Evolutionary conservation across 2,888 invertebrate genomes (phyloP).

Genomic region (Cryptophagus acutangulus): DNA sequence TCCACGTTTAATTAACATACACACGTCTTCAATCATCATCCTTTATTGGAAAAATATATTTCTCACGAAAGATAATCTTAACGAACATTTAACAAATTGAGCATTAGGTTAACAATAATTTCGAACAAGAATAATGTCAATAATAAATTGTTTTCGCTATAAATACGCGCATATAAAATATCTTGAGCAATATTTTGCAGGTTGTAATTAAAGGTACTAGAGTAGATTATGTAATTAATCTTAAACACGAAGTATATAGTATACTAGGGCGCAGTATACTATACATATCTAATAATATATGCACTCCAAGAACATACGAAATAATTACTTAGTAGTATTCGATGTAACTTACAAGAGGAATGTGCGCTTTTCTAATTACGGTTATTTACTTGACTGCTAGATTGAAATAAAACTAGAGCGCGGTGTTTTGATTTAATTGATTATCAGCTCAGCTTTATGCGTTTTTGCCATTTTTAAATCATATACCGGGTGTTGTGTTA

Average conservation of each 20-base stretch:
- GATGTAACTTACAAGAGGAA: slow-evolving; percentile 1
- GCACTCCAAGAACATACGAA: slow-evolving; percentile 1
- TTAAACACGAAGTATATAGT: slow-evolving; percentile 2
- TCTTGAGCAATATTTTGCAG: slow-evolving; percentile 2
- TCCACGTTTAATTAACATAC: no score
- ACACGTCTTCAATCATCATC: no score
- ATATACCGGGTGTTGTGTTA: no score
- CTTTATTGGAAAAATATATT: no score
- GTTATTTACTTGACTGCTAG: background rate
- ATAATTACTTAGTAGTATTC: slow-evolving; percentile 1
- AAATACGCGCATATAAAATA: slow-evolving; percentile 1
- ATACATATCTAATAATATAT: background rate
- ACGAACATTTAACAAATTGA: no score
- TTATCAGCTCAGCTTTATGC: no score
- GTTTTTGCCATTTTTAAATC: no score
- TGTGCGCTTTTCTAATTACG: slow-evolving; percentile 2
- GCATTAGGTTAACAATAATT: no score
- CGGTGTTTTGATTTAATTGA: no score
- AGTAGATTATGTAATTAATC: slow-evolving; percentile 1
- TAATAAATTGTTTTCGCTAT: slow-evolving; percentile 1
- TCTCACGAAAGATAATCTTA: no score
- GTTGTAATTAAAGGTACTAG: slow-evolving; percentile 1
- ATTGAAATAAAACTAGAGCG: slow-evolving; percentile 1
- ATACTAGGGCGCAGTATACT: background rate
- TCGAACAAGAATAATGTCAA: background rate